Evolutionary conservation across 2,113 vertebrate genomes (phyloP), one percentile per base, ranked within the genome.

Genomic region (Heterocephalus glaber): DNA sequence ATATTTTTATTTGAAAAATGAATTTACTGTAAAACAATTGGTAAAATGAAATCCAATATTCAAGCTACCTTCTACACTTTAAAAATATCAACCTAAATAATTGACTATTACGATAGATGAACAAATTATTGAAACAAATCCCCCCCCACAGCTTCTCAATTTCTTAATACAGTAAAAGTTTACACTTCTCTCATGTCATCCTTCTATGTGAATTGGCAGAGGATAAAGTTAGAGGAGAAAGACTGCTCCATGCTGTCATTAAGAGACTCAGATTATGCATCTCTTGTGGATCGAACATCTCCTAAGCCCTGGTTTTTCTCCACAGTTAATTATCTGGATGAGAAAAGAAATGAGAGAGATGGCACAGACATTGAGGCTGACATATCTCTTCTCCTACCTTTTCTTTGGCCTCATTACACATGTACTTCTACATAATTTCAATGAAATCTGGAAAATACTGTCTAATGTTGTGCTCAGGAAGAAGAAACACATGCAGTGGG

Each of bases 41-140:
- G 1, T 89, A 86, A 66, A 95, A 89, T 33, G 3, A 86, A 86
- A 68, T 93, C 22, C 30, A 74, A 84, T 72, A 76, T 90, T 89
- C 81, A 44, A 86, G 83, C 5, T 28, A 61, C 26, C 63, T 58
- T 88, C 10, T 76, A 26, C 81, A 81, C 60, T 91, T 68, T 83
- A 83, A 22, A 74, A 30, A 68, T 56, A 92, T 47, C 9, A 87
- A 56, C 9, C 11, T 68, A 63, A 86, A 52, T 76, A 74, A 41
- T 20, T 63, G 56, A 87, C 54, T 5, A n/a, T 93, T 14, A 47
- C 6, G 13, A 24, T 90, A 56, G 17, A 61, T 84, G 20, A 87
- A 8, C 1, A 66, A 87, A 63, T 5, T 33, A n/a, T 2, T 86
- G 1, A 60, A 85, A 84, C 4, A 54, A 38, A 49, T 3, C 8